Evolutionary conservation across 2,113 vertebrate genomes (phyloP).

Genomic region (Donacobius atricapilla): DNA sequence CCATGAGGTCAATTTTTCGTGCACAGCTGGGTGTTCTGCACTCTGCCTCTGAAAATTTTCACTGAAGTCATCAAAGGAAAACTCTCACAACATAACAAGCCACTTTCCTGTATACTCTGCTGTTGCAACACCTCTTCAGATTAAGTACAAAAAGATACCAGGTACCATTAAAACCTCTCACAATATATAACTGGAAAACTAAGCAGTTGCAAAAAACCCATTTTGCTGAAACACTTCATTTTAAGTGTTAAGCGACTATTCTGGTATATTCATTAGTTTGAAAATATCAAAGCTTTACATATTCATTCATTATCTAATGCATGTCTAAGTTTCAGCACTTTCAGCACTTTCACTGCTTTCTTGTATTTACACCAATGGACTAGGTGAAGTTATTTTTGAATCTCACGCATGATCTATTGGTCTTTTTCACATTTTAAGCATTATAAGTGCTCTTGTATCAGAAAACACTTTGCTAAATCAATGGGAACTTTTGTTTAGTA

Average conservation of each 20-base stretch:
- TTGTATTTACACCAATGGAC: background rate
- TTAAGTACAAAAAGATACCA: background rate
- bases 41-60: background rate
- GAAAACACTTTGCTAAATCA: background rate
- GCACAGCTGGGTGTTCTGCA: rapidly evolving
- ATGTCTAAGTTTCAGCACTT: background rate
- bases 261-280: background rate
- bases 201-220: background rate
- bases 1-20: rapidly evolving
- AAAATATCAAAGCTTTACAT: background rate
- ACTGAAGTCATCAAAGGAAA: background rate
- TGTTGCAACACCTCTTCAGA: background rate
- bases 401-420: background rate
- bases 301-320: background rate
- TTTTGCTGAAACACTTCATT: background rate
- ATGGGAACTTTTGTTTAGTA: background rate
- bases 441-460: background rate
- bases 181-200: background rate
- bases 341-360: background rate
- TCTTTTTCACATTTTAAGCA: background rate
- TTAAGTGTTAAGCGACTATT: background rate
- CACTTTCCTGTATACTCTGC: background rate
- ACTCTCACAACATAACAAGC: background rate
- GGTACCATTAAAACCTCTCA: background rate
- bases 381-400: background rate